Percentiles rank a stretch among this genome's conserved stretches.
Conservation (phyloP, 2,888 invertebrate species). For the Eulithis prunata region DNA sequence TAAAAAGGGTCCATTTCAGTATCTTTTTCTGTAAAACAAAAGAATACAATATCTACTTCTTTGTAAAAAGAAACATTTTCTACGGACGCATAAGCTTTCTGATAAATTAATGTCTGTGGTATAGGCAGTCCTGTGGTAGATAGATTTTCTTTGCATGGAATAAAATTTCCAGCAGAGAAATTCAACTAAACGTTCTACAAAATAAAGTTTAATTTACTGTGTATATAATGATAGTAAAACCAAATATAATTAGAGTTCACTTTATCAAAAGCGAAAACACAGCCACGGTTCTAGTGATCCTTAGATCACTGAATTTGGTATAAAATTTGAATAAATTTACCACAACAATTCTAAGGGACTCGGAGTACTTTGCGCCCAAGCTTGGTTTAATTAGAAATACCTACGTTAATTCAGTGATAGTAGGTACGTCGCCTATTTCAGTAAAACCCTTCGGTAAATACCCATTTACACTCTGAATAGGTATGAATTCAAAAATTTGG, state of each 20-base stretch:
- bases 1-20: no score
- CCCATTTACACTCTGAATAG: no score
- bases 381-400: slow-evolving; percentile 16
- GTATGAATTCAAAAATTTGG: no score
- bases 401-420: slow-evolving; percentile 3
- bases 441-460: no score
- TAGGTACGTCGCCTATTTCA: neutral
- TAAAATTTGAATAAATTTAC: slow-evolving; percentile 16
- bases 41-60: no score
- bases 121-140: no score
- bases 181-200: neutral
- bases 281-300: neutral
- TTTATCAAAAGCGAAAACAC: neutral
- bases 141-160: no score
- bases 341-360: slow-evolving; percentile 10
- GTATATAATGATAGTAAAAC: neutral
- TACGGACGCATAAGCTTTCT: no score
- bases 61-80: no score
- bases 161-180: neutral
- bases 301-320: slow-evolving; percentile 3
- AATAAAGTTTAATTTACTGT: neutral
- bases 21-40: no score
- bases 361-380: slow-evolving; percentile 2
- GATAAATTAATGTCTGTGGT: no score
- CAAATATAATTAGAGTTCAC: neutral